These are phyloP conservation scores for Peromyscus eremicus DNA, from an alignment of 2,797 vertebrate species.

Conservation along the genomic window DNA sequence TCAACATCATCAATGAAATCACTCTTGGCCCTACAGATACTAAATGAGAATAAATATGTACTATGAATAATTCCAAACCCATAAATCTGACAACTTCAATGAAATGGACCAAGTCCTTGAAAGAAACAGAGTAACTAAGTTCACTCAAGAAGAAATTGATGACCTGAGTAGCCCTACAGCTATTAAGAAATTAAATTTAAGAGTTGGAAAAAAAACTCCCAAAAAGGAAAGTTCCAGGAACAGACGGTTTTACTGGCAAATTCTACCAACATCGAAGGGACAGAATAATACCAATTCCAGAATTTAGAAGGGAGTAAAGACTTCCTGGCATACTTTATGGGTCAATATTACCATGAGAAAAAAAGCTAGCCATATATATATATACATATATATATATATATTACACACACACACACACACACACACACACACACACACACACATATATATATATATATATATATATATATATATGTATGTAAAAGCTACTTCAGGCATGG, in stretches of 20 bases:
- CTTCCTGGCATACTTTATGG: not conserved
- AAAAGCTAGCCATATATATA: not conserved
- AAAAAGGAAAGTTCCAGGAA: not conserved
- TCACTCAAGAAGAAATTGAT: slow-evolving; percentile 31
- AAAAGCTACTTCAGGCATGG: not conserved
- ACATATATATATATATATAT: too few species aligned
- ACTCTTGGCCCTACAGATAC: not conserved
- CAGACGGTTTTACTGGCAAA: not conserved
- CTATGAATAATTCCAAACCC: not conserved
- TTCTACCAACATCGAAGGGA: slow-evolving; percentile 6
- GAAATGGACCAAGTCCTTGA: slow-evolving; percentile 33
- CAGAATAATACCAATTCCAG: not conserved
- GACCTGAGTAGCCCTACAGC: not conserved
- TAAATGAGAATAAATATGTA: slow-evolving; percentile 1
- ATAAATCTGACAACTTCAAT: not conserved
- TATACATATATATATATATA: too few species aligned
- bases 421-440: too few species aligned
- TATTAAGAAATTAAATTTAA: slow-evolving; percentile 55
- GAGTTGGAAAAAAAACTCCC: not conserved
- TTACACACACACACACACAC: too few species aligned
- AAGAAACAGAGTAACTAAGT: slow-evolving; percentile 11
- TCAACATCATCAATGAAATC: not conserved
- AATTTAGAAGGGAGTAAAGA: not conserved
- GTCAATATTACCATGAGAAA: not conserved
- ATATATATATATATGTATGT: not conserved